Percentiles rank a stretch among this genome's conserved stretches.
Conservation (phyloP, 2,888 invertebrate species). For the Orthosia cruda region DNA sequence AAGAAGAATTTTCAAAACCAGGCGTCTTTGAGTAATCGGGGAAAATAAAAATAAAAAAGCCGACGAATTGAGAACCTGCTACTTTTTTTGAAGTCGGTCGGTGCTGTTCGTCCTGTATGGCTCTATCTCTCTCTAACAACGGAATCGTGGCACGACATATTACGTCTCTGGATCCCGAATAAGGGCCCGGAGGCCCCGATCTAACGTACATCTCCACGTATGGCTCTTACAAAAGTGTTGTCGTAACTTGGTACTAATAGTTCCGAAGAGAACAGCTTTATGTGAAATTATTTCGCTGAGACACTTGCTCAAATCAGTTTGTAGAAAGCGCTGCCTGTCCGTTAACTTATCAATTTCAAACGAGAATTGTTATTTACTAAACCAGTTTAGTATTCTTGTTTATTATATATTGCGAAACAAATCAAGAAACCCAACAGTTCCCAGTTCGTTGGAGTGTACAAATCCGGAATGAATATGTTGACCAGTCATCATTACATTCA, state of each 20-base stretch:
- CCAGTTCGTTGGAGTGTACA: conserved; percentile 2
- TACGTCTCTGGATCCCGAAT: too few relatives aligned
- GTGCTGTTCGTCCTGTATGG: too few relatives aligned
- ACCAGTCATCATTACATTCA: conserved; percentile 1
- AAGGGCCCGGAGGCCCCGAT: too few relatives aligned
- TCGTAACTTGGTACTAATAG: not conserved
- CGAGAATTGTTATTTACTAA: conserved; percentile 38
- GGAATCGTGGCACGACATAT: too few relatives aligned
- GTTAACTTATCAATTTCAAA: conserved; percentile 19
- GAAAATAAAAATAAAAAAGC: too few relatives aligned
- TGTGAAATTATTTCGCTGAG: conserved; percentile 2
- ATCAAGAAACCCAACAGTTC: conserved; percentile 4
- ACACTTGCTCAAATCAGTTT: not conserved
- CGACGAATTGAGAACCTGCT: too few relatives aligned
- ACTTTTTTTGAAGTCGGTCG: too few relatives aligned
- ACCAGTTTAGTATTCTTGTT: conserved; percentile 42
- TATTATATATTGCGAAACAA: conserved; percentile 12
- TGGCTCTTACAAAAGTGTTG: not conserved
- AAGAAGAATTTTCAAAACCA: too few relatives aligned
- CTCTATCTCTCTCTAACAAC: not conserved
- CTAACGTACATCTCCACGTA: not conserved
- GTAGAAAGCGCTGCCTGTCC: conserved; percentile 28
- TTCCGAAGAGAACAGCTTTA: not conserved
- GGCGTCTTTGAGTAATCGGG: too few relatives aligned
- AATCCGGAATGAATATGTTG: conserved; percentile 19